These are phyloP conservation scores for Crotalus tigris DNA, from an alignment of 2,113 vertebrate species.

Conservation along the genomic window DNA sequence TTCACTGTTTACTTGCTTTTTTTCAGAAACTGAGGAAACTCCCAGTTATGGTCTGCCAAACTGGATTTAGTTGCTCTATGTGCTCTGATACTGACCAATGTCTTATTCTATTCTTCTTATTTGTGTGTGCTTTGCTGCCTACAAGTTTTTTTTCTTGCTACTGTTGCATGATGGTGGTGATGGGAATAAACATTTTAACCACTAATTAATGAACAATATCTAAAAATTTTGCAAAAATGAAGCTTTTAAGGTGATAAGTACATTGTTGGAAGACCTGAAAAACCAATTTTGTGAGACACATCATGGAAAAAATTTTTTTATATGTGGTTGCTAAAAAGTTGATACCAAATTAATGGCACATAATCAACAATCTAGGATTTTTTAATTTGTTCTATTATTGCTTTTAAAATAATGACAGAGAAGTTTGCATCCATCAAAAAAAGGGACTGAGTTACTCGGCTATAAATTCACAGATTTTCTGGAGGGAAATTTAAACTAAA, in stretches of 20 bases:
- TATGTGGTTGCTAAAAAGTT: background rate
- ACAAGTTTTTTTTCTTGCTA: background rate
- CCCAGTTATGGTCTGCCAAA: background rate
- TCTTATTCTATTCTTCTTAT: background rate
- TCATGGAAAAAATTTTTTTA: background rate
- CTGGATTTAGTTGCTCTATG: background rate
- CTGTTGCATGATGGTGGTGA: background rate
- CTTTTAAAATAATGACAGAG: background rate
- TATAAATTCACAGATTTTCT: too few species aligned
- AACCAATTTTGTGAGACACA: background rate
- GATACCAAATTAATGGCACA: background rate
- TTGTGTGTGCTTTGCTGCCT: background rate
- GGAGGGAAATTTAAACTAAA: too few species aligned
- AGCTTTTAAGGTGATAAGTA: background rate
- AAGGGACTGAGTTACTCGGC: too few species aligned
- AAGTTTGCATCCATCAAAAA: too few species aligned
- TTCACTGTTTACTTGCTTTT: background rate
- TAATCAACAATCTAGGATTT: background rate
- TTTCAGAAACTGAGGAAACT: background rate
- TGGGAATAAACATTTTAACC: background rate
- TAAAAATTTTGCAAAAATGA: background rate
- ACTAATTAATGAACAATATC: background rate
- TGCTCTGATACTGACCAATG: background rate
- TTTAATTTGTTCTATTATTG: background rate
- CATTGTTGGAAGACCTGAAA: background rate